Base-by-base conservation (phyloP, 2,113 vertebrate species). In the Copsychus sechellarum region DNA sequence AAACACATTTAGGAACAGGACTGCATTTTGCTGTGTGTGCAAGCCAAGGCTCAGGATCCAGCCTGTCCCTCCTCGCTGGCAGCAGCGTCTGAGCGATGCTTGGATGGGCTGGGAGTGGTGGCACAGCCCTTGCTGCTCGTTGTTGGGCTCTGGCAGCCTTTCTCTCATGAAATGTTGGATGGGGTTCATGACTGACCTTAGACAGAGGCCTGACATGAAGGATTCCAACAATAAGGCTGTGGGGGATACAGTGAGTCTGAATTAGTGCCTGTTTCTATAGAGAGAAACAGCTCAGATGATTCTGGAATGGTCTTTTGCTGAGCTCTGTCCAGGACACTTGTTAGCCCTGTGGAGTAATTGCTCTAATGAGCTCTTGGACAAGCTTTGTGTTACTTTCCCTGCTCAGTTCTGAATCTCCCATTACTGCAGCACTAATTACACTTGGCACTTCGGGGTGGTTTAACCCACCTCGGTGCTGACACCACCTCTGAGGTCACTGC, bases 71-170 rank as follows among this genome's bases (percentile, higher is more conserved):
- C 6, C 38, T 47, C 4, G 1, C 56, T 6, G 1, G 70, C 15
- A 73, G 70, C 54, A 9, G 80, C 0, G 2, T 6, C 61, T 1
- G 1, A 5, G 13, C 0, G 1, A 7, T 2, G 57, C 6, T 14
- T 6, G 18, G 71, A 14, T 3, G 4, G 56, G 58, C 70, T 38
- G 84, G 2, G n/a, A 42, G 34, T 0, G 51, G 16, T 12, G 42
- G 53, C 19, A 24, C 33, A 31, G 0, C 3, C 56, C 21, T 6
- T 19, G 47, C 73, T 76, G 34, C 62, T 38, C 23, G 1, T 2
- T 17, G 6, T 5, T 48, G 1, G 28, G 74, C 70, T 83, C 53
- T 24, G 22, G 11, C 9, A 54, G 42, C 14, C 23, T 29, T 50
- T 29, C 57, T 67, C 21, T 28, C 33, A 1, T 5, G 24, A 34